Base-by-base conservation (phyloP, 2,797 vertebrate genomes). In the Diplodus sargus region DNA sequence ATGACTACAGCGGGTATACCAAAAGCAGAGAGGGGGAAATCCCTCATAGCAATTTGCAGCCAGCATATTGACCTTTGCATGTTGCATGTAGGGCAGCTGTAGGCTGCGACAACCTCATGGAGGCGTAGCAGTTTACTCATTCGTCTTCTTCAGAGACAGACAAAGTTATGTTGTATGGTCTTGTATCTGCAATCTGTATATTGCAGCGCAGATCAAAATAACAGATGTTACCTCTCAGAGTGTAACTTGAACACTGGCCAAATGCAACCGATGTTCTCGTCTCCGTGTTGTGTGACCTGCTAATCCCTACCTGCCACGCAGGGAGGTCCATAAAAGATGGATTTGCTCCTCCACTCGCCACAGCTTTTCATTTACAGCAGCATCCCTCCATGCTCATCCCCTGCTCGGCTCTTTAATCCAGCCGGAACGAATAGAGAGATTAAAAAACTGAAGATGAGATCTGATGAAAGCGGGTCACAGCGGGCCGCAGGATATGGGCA, bases 301-400 rank as follows among this genome's bases (percentile, higher is more conserved):
- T 91, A 91, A 92, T 87, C 89, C 82, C 66, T 39, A 62, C 54
- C 64, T 43, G 80, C 86, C 86, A 88, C 72, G 4, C 53, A 65
- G 22, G 76, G 62, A 84, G 80, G 53, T 71, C 87, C 80, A 74
- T 76, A 70, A 76, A 90, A 84, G 85, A 91, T 85, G 72, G 87
- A 93, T 92, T 93, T 85, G 62, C 78, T 86, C 61, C 52, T 84
- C 74, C 65, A 25, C 84, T 88, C 72, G 51, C 58, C 11, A 9
- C 84, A 65, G 70, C 74, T 75, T 79, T 76, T 85, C 52, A 70
- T 83, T 78, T 79, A 78, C 76, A 74, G 69, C 80, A 56, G 70
- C 74, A 52, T 79, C 74, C 62, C 42, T 66, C 71, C 30, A 3
- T 9, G 70, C 69, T 53, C 67, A 15, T 53, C 70, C n/a, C 15